Evolutionary conservation across 2,888 invertebrate species (phyloP), one percentile per base, ranked within the genome.

Genomic region (Leucania comma): DNA sequence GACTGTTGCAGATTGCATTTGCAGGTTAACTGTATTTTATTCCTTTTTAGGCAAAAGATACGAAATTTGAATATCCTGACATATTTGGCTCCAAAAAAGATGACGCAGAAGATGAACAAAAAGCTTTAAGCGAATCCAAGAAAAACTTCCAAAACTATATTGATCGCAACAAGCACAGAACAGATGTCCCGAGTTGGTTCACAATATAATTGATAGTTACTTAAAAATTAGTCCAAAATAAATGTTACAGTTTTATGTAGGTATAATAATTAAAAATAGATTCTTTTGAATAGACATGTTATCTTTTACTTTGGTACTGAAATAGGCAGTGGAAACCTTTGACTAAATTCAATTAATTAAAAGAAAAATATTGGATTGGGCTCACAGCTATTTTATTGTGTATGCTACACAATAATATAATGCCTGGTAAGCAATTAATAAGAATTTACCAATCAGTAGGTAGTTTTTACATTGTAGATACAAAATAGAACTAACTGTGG

Each of bases 111-210:
- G 97, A 97, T n/a, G 92, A 95, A 46, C 90, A 96, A 61, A 97
- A 97, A 84, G 91, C 97, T 4, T 82, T 97, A 63, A 96, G 97
- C 35, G 96, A 97, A 83, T 93, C 97, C 0, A 97, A 97, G 89
- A 93, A 96, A 58, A 95, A 94, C 1, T 97, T 96, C 82, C 95
- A 97, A 86, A 90, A 95, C 20, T 98, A 96, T 86, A 87, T 97
- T 68, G 95, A 97, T 1, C 96, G 96, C 80, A 97, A 97, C 88
- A 97, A 97, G 91, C 93, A 97, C 73, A 96, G 97, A 88, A 97
- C 97, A 57, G 98, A 97, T 86, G 94, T 97, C 56, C 98, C 98
- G 8, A 97, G 97, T 74, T 98, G 98, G 98, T 98, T 97, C 92
- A 97, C 97, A 42, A 96, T 98, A 87, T 58, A 65, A 46, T 32